Base-by-base conservation (phyloP, 2,888 invertebrate genomes). In the Dioctria rufipes region DNA sequence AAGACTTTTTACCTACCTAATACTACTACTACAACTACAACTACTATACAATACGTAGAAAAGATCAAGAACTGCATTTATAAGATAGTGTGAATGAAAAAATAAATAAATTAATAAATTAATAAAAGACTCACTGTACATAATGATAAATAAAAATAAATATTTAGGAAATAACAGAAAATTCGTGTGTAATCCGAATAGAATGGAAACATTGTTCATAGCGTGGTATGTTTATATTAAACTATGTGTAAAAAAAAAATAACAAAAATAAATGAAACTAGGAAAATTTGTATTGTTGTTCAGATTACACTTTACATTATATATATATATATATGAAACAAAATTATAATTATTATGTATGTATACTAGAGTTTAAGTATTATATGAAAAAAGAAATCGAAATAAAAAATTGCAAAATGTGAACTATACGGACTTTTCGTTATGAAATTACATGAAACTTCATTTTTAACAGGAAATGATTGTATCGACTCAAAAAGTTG, bases 201-300 rank as follows among this genome's bases (percentile, higher is more conserved):
- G 67, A 67, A 78, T 78, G 66, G 58, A 65, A 78, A 66, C 67
- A 66, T 66, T 75, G 67, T 66, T 80, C 66, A 77, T 77, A 63
- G 77, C 49, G 77, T 63, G 71, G 81, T 81, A 80, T 81, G 81
- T 81, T 81, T 81, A 81, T 81, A 81, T 81, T 81, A 81, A 81
- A 81, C 81, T 81, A 69, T 80, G 78, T 78, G 67, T 81, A 60
- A 66, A 81, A 67, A 71, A 80, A 49, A 65, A 63, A 77, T 60
- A 75, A 75, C 37, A 80, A 49, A 65, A 63, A 77, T 60, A 75
- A 75, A 8, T 75, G 39, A 60, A 58, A 6, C 13, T 77, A 77
- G 63, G 77, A 46, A 60, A 61, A 77, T 77, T 77, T 77, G 77
- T 77, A 77, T 77, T 77, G 77, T 77, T 77, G 77, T 77, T 77